Base-by-base conservation (phyloP, 2,113 vertebrate species). In the Salvelinus namaycush region DNA sequence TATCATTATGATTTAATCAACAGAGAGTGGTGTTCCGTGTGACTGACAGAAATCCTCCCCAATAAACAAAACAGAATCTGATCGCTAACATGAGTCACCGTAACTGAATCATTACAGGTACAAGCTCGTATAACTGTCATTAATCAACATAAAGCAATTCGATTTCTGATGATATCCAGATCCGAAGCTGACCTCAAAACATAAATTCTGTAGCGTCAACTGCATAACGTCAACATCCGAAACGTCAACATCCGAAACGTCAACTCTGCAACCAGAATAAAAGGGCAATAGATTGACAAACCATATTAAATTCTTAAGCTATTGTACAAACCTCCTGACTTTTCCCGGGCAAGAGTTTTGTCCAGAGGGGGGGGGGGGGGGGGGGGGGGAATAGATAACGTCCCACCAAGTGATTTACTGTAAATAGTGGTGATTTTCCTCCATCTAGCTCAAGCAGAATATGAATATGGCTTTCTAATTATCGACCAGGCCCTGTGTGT, bases 401-500 rank as follows among this genome's bases (percentile, higher is more conserved):
- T 48, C 60, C 22, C 66, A 68, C 26, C 71, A n/a, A 70, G 44
- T 49, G 74, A 85, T 83, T 81, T 80, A 66, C 68, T 18, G 68
- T 72, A 86, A 86, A 76, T 73, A 31, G 76, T 11, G 72, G 22
- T 59, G 69, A 84, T 82, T 83, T 83, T 86, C 70, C 77, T 51
- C n/a, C 20, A 39, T 69, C 70, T 75, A 1, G 18, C 6, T 44
- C 22, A 13, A 74, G 78, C 69, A 76, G 69, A 80, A 83, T 82
- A 81, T 88, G 81, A 85, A 83, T 83, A 86, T 18, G 27, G 69
- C 80, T 76, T 57, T 75, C 79, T 77, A 83, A 81, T 87, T 87
- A 89, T 82, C 70, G 80, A 26, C n/a, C 3, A 16, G 66, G n/a
- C 74, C 60, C 67, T 48, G 72, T 29, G 18, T 44, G 72, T 59